These are phyloP conservation scores for Corythaixoides concolor DNA, from an alignment of 2,113 vertebrate genomes.

Conservation along the genomic window DNA sequence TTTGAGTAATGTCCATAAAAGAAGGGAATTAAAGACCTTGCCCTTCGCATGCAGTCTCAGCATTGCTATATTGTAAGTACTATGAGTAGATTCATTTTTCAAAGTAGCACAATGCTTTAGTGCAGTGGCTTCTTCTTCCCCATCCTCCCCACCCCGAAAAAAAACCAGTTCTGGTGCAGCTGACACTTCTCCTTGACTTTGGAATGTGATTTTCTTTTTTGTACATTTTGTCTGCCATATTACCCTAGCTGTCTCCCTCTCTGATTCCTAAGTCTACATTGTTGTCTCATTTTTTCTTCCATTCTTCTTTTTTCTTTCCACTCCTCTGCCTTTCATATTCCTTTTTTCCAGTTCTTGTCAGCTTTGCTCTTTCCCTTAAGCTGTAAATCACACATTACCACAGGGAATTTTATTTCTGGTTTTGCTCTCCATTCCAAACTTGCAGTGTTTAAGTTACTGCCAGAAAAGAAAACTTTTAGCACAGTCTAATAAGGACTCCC, in stretches of 20 bases:
- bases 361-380: background rate
- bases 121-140: background rate
- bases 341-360: background rate
- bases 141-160: no score
- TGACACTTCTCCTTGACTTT: background rate
- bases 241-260: background rate
- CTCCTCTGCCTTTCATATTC: background rate
- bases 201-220: background rate
- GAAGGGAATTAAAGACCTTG: background rate
- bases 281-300: background rate
- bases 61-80: background rate
- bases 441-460: background rate
- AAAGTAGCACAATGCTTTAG: background rate
- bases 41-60: background rate
- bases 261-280: background rate
- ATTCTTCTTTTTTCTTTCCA: background rate
- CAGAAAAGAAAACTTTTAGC: background rate
- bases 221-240: background rate
- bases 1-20: background rate
- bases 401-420: background rate
- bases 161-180: background rate
- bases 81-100: background rate
- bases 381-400: background rate
- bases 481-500: background rate
- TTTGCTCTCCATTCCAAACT: background rate